Base-by-base conservation (phyloP, 2,888 invertebrate genomes). In the Keiferia lycopersicella region DNA sequence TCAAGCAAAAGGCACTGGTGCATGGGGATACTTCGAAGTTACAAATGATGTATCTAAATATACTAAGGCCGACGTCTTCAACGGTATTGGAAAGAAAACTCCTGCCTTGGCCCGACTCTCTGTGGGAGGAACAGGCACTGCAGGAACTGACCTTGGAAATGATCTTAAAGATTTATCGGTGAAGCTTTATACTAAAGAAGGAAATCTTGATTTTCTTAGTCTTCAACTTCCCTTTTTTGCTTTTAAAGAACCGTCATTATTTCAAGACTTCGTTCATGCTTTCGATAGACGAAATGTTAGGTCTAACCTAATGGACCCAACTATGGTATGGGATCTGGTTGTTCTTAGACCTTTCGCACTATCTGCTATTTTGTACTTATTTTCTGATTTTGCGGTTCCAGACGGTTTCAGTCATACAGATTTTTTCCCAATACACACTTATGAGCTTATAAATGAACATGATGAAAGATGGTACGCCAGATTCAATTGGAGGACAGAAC, bases 361-460 rank as follows among this genome's bases (percentile, higher is more conserved):
- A 8, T 2, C 30, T 14, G 26, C 4, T 0, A 1, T 94, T 12
- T 89, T 96, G 79, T 95, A 97, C 89, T 83, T 97, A 66, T 95
- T 96, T 75, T 94, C 96, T 10, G 98, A 98, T 85, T 94, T 96
- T 71, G 98, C 98, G 14, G 95, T 96, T 68, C 98, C 98, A 0
- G 96, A 97, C 81, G 98, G 98, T 8, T 95, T 94, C 82, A 93
- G 98, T 64, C 95, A 95, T 83, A 98, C 98, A 97, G 95, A 98
- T 76, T 96, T 95, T 51, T 98, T 97, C 75, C 96, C 97, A 0
- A 96, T 96, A 0, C 98, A 98, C 80, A 96, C 97, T 0, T 98
- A 96, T 82, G 97, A 97, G 82, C 81, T 98, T 66, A 93, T 97
- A 26, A 98, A 98, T 83, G 93, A 88, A 59, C 83, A 94, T 2